phyloP scores from a whole-genome alignment of 2,888 invertebrate genomes.

The Aleiodes testaceus region DNA sequence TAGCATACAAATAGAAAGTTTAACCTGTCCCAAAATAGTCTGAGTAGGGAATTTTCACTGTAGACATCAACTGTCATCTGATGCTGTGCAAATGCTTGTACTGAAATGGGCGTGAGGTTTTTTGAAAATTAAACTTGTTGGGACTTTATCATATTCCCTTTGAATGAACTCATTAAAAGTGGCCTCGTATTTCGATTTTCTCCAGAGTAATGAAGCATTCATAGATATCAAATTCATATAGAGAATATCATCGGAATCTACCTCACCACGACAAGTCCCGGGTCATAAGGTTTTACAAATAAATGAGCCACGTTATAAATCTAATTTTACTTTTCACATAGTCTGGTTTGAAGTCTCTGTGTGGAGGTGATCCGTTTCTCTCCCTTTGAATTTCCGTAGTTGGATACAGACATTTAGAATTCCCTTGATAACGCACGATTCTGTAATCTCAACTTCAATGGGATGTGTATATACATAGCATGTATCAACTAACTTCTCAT shows the following conservation, averaged over 20 bases:
- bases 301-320: constrained; percentile 53
- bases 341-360: constrained; percentile 26
- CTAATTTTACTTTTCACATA: constrained; percentile 53
- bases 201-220: too few relatives aligned
- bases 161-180: background rate
- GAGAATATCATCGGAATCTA: constrained; percentile 17
- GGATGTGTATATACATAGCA: background rate
- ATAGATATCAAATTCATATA: background rate
- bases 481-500: too few relatives aligned
- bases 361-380: constrained; percentile 8
- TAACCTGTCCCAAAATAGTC: too few relatives aligned
- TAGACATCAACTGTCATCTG: too few relatives aligned
- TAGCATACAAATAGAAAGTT: too few relatives aligned
- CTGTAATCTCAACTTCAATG: background rate
- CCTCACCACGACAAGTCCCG: constrained; percentile 38
- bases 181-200: too few relatives aligned
- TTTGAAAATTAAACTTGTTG: too few relatives aligned
- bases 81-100: too few relatives aligned
- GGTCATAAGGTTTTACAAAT: constrained; percentile 40
- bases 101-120: too few relatives aligned
- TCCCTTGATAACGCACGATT: constrained; percentile 32
- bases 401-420: background rate
- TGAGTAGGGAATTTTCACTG: too few relatives aligned
- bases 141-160: background rate
- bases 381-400: background rate